phyloP scores from a whole-genome alignment of 2,888 invertebrate species.

The Hydropsyche betteni region DNA sequence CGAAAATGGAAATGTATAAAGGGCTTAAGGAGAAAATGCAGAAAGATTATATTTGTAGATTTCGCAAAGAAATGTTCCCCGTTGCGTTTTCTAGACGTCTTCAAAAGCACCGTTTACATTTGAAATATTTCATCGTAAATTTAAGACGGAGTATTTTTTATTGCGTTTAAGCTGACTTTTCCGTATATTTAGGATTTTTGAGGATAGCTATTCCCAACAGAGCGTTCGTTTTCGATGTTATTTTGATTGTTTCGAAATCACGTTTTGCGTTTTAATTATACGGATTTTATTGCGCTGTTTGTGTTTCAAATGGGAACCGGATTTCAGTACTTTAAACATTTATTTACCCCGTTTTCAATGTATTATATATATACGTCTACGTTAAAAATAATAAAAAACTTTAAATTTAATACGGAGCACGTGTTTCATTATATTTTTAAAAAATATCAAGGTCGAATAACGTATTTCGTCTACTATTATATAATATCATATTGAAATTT shows the following conservation, averaged over 20 bases:
- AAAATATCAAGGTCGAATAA: not conserved
- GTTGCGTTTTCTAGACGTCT: not conserved
- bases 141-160: no score
- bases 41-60: not conserved
- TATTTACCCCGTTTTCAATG: not conserved
- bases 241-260: no score
- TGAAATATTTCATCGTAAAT: not conserved
- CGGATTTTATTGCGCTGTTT: no score
- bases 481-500: no score
- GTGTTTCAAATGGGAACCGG: not conserved
- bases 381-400: not conserved
- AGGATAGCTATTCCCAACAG: no score
- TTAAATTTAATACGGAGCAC: slow-evolving; percentile 9
- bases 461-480: no score
- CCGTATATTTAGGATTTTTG: no score
- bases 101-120: not conserved
- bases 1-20: not conserved
- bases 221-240: no score
- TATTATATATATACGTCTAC: not conserved
- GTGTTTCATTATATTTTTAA: not conserved
- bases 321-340: not conserved
- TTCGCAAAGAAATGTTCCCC: slow-evolving; percentile 5
- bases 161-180: no score
- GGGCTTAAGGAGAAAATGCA: not conserved
- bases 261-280: no score